Conservation (phyloP, 2,888 invertebrate genomes). For the Perizoma flavofasciatum region DNA sequence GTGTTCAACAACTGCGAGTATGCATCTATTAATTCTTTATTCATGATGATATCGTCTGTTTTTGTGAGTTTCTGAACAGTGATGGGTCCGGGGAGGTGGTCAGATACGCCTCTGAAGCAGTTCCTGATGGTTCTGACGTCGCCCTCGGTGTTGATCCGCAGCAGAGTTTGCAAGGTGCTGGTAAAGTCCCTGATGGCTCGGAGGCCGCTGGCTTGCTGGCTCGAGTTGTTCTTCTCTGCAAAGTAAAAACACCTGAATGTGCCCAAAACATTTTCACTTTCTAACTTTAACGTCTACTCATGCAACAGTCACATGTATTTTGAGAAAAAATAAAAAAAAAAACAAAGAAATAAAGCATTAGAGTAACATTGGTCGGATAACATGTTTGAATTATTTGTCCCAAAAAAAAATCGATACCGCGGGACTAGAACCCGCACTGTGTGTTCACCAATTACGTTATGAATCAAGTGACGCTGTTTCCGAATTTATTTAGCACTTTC, state of each 20-base stretch:
- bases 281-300: conserved; percentile 38
- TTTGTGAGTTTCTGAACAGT: conserved; percentile 87
- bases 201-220: conserved; percentile 40
- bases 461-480: no score
- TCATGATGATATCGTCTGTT: conserved; percentile 66
- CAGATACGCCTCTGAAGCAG: conserved; percentile 40
- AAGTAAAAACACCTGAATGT: conserved; percentile 76
- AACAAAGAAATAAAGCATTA: conserved; percentile 3
- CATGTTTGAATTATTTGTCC: neutral
- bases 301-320: conserved; percentile 51
- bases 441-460: neutral
- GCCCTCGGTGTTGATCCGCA: conserved; percentile 57
- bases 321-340: conserved; percentile 11
- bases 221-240: conserved; percentile 51
- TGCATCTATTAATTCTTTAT: conserved; percentile 62
- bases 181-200: conserved; percentile 55
- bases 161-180: conserved; percentile 55
- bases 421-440: no score
- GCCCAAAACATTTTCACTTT: conserved; percentile 67
- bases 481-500: no score
- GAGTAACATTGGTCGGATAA: conserved; percentile 5
- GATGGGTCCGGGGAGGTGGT: conserved; percentile 80
- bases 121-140: conserved; percentile 44
- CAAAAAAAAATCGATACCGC: no score
- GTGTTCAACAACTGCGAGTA: conserved; percentile 80